These are phyloP conservation scores for Sebastes kiyomatsui DNA, from an alignment of 2,797 vertebrate species.

Conservation along the genomic window DNA sequence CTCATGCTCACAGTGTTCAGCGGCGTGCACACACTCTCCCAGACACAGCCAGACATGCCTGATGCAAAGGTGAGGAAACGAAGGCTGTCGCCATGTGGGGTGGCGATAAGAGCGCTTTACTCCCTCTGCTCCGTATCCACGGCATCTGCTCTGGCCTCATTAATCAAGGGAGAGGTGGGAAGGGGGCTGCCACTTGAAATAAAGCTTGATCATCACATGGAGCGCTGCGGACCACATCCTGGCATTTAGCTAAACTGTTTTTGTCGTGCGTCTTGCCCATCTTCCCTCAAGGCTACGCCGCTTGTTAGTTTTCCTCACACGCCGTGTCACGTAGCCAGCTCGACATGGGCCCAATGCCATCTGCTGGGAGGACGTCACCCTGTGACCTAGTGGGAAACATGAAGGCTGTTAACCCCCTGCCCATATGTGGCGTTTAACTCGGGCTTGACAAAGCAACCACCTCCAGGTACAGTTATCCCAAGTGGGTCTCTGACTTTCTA, in stretches of 20 bases:
- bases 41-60: constrained; percentile 43
- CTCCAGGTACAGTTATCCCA: constrained; percentile 45
- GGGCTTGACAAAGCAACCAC: constrained; percentile 54
- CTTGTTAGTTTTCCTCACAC: constrained; percentile 55
- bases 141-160: constrained; percentile 77
- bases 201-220: constrained; percentile 54
- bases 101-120: constrained; percentile 33
- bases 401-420: constrained; percentile 53
- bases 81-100: constrained; percentile 40
- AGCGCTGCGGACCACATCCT: constrained; percentile 48
- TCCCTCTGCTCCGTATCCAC: constrained; percentile 40
- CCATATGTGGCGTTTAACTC: constrained; percentile 50
- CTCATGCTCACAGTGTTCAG: not conserved
- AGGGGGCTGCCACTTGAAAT: constrained; percentile 70
- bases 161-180: constrained; percentile 70
- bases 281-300: constrained; percentile 35
- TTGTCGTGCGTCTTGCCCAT: constrained; percentile 37
- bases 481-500: constrained; percentile 28
- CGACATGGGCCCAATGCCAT: constrained; percentile 50
- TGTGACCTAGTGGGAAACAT: constrained; percentile 51
- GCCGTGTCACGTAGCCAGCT: constrained; percentile 21
- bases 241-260: constrained; percentile 43
- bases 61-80: constrained; percentile 67
- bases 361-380: constrained; percentile 50
- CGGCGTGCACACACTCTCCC: not conserved